Conservation (phyloP, 2,113 vertebrate genomes). For the Pristiophorus japonicus region DNA sequence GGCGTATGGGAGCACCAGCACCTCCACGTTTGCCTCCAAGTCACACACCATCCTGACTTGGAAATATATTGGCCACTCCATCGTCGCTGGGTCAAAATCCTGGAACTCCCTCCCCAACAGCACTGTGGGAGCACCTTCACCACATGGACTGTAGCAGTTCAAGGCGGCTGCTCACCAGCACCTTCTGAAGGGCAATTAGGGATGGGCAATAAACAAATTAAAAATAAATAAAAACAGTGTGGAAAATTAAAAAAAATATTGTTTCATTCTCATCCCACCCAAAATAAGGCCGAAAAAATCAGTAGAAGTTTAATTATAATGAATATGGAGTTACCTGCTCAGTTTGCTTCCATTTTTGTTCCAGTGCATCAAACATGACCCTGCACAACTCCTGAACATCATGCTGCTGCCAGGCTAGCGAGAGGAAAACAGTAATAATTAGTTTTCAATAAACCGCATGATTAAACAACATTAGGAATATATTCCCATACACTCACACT, state of each 20-base stretch:
- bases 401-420: slow-evolving; percentile 94
- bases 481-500: background rate
- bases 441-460: background rate
- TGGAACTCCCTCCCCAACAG: no score
- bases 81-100: no score
- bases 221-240: no score
- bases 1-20: no score
- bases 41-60: no score
- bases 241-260: background rate
- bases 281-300: background rate
- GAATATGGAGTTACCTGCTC: slow-evolving; percentile 72
- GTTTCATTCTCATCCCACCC: background rate
- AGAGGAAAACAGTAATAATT: slow-evolving; percentile 20
- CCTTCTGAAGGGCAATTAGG: no score
- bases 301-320: background rate
- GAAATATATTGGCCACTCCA: no score
- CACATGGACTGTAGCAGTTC: no score
- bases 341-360: slow-evolving; percentile 98
- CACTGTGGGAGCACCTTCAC: no score
- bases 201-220: no score
- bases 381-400: slow-evolving; percentile 98
- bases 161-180: no score
- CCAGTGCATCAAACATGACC: slow-evolving; percentile 98
- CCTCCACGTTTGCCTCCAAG: no score
- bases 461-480: background rate